Evolutionary conservation across 2,113 vertebrate species (phyloP), one percentile per base, ranked within the genome.

Genomic region (Rattus rattus): DNA sequence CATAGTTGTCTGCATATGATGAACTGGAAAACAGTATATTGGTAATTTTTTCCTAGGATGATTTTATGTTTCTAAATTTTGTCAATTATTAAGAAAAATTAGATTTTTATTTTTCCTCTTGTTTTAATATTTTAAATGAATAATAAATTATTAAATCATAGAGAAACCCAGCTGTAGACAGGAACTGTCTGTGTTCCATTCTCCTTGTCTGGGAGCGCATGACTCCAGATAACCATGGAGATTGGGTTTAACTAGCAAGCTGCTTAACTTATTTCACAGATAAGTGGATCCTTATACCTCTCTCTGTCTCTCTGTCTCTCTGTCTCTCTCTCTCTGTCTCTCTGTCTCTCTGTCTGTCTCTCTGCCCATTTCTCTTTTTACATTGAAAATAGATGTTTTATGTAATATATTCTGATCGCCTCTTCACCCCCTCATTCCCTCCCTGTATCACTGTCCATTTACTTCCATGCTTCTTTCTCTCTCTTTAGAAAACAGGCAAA

Each of bases 51-150:
- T 43, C 65, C 20, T 94, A 16, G 24, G 20, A 36, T 47, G 22
- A 86, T 94, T 95, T 95, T 81, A 94, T 67, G 11, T 94, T 96
- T 14, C 75, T 93, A 72, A 97, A 88, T 93, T 90, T 33, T 96
- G 30, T 6, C 61, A 85, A 12, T 96, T 52, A 81, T 72, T 97
- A 95, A 90, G 36, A 94, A 19, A 88, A 49, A 67, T 83, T 26
- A 72, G 19, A 92, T 96, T 95, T 95, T 87, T 70, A 30, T 84
- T 92, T 97, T 6, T 49, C 70, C 59, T 5, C 4, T 90, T 86
- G 3, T 88, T 39, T 79, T 96, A 81, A 17, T 94, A 85, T 91
- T 91, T 96, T 96, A 75, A 94, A 54, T 94, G 54, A 94, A 39
- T 86, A 91, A 36, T 69, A 94, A 94, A 70, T 90, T 19, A 93